Evolutionary conservation across 2,113 vertebrate species (phyloP).

Genomic region (Ophthalmolycus amberensis): DNA sequence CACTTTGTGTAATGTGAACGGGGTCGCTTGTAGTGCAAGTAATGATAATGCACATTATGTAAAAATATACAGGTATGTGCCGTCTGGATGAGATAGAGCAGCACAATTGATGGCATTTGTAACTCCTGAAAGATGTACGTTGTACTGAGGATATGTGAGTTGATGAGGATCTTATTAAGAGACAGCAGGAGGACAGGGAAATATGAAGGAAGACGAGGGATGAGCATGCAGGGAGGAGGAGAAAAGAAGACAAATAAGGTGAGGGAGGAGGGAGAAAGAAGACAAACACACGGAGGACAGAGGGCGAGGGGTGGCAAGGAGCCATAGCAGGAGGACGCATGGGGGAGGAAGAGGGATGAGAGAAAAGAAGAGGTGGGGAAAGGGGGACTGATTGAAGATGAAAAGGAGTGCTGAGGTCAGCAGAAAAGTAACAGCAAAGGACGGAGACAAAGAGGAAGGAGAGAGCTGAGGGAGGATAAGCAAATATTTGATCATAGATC

Average conservation of each 20-base stretch:
- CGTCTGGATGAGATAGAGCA: not conserved
- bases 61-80: not conserved
- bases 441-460: not conserved
- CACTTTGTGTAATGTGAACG: not conserved
- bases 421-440: slow-evolving; percentile 9
- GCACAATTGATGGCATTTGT: not conserved
- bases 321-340: not conserved
- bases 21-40: not conserved
- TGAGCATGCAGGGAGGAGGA: not conserved
- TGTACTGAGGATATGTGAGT: not conserved
- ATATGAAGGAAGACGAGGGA: not conserved
- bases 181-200: not conserved
- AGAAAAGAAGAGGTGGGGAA: not conserved
- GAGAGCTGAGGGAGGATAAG: not conserved
- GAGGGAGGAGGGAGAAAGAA: not conserved
- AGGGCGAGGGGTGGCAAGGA: slow-evolving; percentile 14
- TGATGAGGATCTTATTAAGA: not conserved
- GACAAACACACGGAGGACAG: slow-evolving; percentile 20
- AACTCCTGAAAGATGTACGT: not conserved
- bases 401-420: slow-evolving; percentile 41
- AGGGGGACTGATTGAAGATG: slow-evolving; percentile 12
- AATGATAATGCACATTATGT: not conserved
- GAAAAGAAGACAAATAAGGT: not conserved
- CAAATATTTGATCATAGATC: slow-evolving; percentile 15
- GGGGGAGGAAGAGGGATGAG: slow-evolving; percentile 9